Evolutionary conservation across 2,888 invertebrate species (phyloP), one percentile per base, ranked within the genome.

Genomic region (Xylota sylvarum): DNA sequence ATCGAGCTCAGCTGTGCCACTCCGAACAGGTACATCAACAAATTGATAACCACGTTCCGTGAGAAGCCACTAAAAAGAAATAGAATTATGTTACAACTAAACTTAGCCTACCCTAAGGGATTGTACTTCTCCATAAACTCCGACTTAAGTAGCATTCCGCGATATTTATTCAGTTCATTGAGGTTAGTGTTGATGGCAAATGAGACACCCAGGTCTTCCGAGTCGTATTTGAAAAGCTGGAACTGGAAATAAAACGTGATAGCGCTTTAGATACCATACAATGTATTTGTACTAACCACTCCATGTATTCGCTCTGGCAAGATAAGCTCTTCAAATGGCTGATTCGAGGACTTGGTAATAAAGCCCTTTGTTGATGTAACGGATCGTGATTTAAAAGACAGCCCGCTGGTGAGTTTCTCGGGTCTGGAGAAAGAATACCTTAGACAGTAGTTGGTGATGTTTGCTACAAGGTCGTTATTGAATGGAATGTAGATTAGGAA

Each of bases 401-500:
- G 65, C 0, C 93, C 93, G 81, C 92, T 92, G 12, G 92, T 92
- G 4, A 92, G 89, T 73, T 93, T 92, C 69, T 91, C 91, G 0
- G 92, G 91, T 3, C 93, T 89, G 7, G 90, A 89, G 72, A 93
- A 92, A 2, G 91, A 89, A 56, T 92, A 92, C 40, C 90, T 90
- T 5, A 91, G 82, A 62, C 91, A 91, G 46, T 89, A 89, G 40
- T 89, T 90, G 5, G 89, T 90, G 35, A 91, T 89, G 76, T 92
- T 92, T 0, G 89, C 65, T 90, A 90, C 91, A 3, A 93, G 73
- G 62, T 92, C 92, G 79, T 90, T 92, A 88, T 94, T 95, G 88
- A 95, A 93, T 0, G 95, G 95, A 4, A 95, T 89, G 88, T 95
- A 95, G 0, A 94, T 94, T 0, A 96, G 94, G 77, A 96, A 91